Evolutionary conservation across 2,797 vertebrate species (phyloP), one percentile per base, ranked within the genome.

Genomic region (Falco concolor): DNA sequence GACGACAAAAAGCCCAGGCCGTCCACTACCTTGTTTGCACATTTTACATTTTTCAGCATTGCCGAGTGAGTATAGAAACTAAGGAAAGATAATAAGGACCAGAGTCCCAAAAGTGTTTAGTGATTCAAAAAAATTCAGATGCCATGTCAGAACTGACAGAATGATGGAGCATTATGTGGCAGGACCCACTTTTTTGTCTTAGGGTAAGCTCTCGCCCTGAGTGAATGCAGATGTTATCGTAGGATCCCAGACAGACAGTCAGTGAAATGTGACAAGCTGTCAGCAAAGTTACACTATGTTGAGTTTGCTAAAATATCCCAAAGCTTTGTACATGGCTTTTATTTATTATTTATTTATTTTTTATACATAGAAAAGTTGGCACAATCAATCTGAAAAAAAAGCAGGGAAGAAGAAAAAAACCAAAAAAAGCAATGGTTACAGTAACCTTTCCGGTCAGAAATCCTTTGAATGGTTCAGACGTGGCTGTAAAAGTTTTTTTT

Each of bases 161-260:
- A 97, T 97, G 96, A 98, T 97, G 97, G 98, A 98, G 97, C 97
- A 97, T 98, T 97, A 97, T 97, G 96, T 97, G 97, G 98, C 97
- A 98, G 96, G 97, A 97, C 97, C 97, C 95, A 97, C 97, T 98
- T 98, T 98, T 98, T 98, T 98, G 98, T 98, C 98, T 98, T 97
- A 97, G 97, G 98, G 98, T 99, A 99, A 98, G 98, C 99, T 97
- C 98, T 98, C 85, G 96, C 98, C 98, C 98, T 98, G 98, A 99
- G 99, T 99, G 99, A 99, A 99, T 99, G 98, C 99, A 99, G 99
- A 99, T 99, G 99, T 99, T 99, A 98, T 98, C 98, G 72, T 96
- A 97, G 98, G 98, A 98, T 98, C 98, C 98, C 97, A 98, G 98
- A 98, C 98, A 98, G 98, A 98, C 98, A 98, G 97, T 97, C 98